Evolutionary conservation across 2,113 vertebrate species (phyloP).

Genomic region (Anoplopoma fimbria): DNA sequence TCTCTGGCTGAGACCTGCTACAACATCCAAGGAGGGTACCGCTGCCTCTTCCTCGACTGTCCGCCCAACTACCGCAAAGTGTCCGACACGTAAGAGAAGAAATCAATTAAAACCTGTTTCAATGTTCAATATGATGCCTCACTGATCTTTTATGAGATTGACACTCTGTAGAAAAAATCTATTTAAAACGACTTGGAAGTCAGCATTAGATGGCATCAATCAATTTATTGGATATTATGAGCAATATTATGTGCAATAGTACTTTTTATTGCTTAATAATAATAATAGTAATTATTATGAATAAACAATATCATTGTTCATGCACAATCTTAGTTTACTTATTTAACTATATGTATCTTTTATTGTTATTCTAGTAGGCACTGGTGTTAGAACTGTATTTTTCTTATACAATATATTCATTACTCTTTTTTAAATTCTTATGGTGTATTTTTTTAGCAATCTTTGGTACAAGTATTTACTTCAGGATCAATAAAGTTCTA

Average conservation of each 20-base stretch:
- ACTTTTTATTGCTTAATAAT: background rate
- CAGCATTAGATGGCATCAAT: background rate
- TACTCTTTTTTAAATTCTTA: too few relatives aligned
- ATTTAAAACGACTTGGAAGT: background rate
- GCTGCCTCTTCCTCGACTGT: conserved; percentile 90
- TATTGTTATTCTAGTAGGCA: too few relatives aligned
- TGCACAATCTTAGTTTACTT: background rate
- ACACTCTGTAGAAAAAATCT: background rate
- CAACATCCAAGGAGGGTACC: conserved; percentile 93
- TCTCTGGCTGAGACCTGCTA: conserved; percentile 91
- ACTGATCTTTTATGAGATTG: background rate
- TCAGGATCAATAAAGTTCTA: background rate
- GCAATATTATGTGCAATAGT: background rate
- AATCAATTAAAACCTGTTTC: background rate
- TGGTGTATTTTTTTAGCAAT: too few relatives aligned
- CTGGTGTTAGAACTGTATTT: too few relatives aligned
- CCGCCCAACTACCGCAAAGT: conserved; percentile 91
- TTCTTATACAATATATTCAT: too few relatives aligned
- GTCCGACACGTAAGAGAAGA: conserved; percentile 89
- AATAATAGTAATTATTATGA: too few relatives aligned
- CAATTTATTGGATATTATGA: background rate
- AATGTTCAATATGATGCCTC: background rate
- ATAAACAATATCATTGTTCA: background rate
- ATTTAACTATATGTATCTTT: too few relatives aligned
- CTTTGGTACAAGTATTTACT: background rate